Percentiles rank a stretch among this genome's conserved stretches.
These are phyloP conservation scores for Sceloporus tristichus DNA, from an alignment of 2,113 vertebrate species.

Conservation along the genomic window DNA sequence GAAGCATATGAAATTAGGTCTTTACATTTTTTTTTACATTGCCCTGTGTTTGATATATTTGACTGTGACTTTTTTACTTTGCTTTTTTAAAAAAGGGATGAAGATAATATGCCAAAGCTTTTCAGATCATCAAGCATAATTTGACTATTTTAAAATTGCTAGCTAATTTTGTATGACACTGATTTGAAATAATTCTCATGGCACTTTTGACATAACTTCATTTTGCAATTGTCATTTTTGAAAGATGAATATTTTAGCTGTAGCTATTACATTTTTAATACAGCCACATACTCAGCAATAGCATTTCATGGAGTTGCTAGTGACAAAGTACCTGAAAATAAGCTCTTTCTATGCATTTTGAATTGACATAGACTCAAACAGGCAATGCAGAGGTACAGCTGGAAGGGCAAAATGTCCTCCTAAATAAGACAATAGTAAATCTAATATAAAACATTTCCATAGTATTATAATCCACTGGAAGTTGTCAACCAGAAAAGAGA, in stretches of 20 bases:
- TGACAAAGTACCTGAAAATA: slow-evolving; percentile 33
- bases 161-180: background rate
- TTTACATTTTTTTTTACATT: background rate
- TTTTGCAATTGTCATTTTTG: slow-evolving; percentile 4
- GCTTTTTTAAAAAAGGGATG: background rate
- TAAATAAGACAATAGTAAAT: background rate
- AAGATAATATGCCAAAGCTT: background rate
- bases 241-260: slow-evolving; percentile 32
- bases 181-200: slow-evolving; percentile 16
- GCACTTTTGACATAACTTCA: slow-evolving; percentile 7
- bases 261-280: slow-evolving; percentile 13
- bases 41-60: no score
- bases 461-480: background rate
- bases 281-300: background rate
- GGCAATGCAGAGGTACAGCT: background rate
- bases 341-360: background rate
- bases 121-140: slow-evolving; percentile 13
- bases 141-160: background rate
- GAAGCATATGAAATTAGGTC: background rate
- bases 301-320: background rate
- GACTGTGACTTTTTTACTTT: background rate
- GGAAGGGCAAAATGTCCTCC: background rate
- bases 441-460: background rate
- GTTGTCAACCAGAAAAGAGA: background rate
- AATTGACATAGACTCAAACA: background rate